Evolutionary conservation across 2,888 invertebrate species (phyloP), one percentile per base, ranked within the genome.

Genomic region (Gasteruption jaculator): DNA sequence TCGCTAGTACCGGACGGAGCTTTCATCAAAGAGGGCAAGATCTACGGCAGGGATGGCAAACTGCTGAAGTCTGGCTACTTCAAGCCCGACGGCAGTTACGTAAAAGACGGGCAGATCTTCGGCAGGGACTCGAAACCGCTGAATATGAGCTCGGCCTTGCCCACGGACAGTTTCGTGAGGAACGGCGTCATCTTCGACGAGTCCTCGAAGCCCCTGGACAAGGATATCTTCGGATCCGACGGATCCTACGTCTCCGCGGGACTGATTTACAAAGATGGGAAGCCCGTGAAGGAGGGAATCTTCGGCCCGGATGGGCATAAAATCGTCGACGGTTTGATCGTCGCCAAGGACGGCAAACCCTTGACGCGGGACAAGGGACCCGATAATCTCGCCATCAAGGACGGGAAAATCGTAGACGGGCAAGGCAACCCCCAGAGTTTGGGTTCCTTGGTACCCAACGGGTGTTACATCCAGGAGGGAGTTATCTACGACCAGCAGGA

Each of bases 281-380:
- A 50, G 12, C 45, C 61, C 12, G 54, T 70, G 6, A 40, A 50
- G 1, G 60, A 65, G 26, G 69, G 68, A 6, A 48, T 51, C 1
- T 70, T 67, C 16, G 69, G 69, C 3, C 65, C 68, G 1, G 65
- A 66, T 12, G 68, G 68, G 1, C 60, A 61, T 11, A 61, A 62
- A n/a, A 64, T 69, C 5, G 58, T 57, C 21, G 55, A 68, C 34
- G 69, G 69, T 15, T 20, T 62, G n/a, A 57, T 69, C 22, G 46
- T 68, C 3, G 65, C 63, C 8, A 56, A 57, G 26, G 66, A 69
- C 31, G 66, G 64, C 3, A 67, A 63, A 39, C 56, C 59, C 3
- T 42, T 68, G 15, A 66, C 61, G 4, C 66, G 67, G 38, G 67
- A 69, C 25, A 63, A 63, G 41, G 66, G 68, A 2, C 65, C 65